Conservation (phyloP, 1,140 invertebrate genomes). For the Dreissena rostriformis region DNA sequence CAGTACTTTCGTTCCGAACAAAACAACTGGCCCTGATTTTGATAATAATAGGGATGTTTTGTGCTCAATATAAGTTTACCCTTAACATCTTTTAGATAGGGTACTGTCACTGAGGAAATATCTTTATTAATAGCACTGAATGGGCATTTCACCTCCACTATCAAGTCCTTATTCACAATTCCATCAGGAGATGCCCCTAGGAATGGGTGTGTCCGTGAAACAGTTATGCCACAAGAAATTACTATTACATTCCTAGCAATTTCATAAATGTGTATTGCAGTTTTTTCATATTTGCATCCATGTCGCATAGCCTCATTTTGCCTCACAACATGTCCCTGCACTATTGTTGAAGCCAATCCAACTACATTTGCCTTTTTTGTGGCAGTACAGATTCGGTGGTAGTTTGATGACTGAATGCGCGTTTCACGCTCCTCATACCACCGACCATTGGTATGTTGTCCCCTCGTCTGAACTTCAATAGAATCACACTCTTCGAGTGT, state of each 20-base stretch:
- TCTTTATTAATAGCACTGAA: constrained; percentile 22
- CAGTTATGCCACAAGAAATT: constrained; percentile 9
- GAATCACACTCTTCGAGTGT: too few relatives aligned
- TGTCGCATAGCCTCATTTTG: too few relatives aligned
- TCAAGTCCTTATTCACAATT: constrained; percentile 1
- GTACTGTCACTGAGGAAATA: constrained; percentile 20
- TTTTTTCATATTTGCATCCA: too few relatives aligned
- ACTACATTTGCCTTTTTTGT: too few relatives aligned
- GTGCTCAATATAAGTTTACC: constrained; percentile 25
- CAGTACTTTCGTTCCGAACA: too few relatives aligned
- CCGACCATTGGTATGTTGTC: too few relatives aligned
- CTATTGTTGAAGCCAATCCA: too few relatives aligned
- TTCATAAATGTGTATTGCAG: constrained; percentile 4
- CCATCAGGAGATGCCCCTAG: constrained; percentile 33
- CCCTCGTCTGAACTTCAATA: too few relatives aligned
- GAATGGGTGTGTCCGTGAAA: constrained; percentile 23
- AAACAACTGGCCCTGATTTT: constrained; percentile 61
- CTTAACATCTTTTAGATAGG: constrained; percentile 17
- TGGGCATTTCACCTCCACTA: constrained; percentile 30
- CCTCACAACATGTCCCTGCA: too few relatives aligned
- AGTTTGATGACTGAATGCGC: too few relatives aligned
- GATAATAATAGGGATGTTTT: constrained; percentile 60
- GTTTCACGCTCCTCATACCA: too few relatives aligned
- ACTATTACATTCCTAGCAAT: neutral
- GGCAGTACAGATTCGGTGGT: too few relatives aligned